Evolutionary conservation across 2,113 vertebrate species (phyloP).

Genomic region (Perccottus glenii): DNA sequence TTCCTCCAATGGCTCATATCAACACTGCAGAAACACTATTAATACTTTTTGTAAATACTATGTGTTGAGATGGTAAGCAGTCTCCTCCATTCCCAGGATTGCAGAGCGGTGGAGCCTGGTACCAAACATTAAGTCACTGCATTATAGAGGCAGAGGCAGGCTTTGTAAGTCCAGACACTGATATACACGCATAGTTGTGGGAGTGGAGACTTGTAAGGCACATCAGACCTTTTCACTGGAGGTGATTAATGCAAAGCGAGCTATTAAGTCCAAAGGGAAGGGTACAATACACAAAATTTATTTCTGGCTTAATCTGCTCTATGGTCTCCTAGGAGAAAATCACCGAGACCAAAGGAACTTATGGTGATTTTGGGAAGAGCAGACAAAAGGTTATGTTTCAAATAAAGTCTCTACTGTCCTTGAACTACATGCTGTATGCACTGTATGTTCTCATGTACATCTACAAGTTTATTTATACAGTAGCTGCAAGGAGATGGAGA

Average conservation of each 20-base stretch:
- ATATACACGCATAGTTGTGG: constrained; percentile 62
- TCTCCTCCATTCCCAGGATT: constrained; percentile 29
- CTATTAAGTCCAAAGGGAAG: constrained; percentile 41
- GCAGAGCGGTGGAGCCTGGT: constrained; percentile 64
- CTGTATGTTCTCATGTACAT: constrained; percentile 19
- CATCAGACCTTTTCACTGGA: constrained; percentile 70
- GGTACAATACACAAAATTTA: constrained; percentile 60
- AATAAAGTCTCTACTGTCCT: constrained; percentile 1
- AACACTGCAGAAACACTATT: constrained; percentile 31
- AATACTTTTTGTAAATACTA: constrained; percentile 44
- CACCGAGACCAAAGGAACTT: constrained; percentile 45
- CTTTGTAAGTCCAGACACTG: constrained; percentile 56
- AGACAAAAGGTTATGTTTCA: constrained; percentile 20
- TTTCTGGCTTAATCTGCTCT: constrained; percentile 41
- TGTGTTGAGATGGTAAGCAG: constrained; percentile 17
- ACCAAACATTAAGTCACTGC: constrained; percentile 61
- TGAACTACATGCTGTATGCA: not conserved
- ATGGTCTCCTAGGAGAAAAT: constrained; percentile 56
- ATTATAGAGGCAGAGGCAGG: constrained; percentile 44
- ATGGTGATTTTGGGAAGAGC: not conserved
- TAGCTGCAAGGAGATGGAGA: constrained; percentile 45
- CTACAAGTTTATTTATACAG: constrained; percentile 50
- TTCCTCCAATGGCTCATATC: constrained; percentile 35
- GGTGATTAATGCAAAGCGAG: constrained; percentile 69
- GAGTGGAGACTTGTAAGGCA: constrained; percentile 51